Evolutionary conservation across 2,888 invertebrate genomes (phyloP), one percentile per base, ranked within the genome.

Genomic region (Brachynemurus nebulosus): DNA sequence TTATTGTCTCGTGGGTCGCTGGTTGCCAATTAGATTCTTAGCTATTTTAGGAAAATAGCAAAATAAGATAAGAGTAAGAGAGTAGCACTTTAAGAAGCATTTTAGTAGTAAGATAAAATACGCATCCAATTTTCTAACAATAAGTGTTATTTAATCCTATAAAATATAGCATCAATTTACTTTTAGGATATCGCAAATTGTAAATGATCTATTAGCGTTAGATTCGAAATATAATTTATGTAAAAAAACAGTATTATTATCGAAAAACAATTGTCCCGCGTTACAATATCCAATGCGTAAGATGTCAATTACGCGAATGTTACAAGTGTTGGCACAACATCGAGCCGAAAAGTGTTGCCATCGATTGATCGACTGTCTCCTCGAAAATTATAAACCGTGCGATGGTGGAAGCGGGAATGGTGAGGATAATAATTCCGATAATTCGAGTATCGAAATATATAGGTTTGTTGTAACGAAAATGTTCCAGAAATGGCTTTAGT

Each of bases 281-380:
- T 67, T 83, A 41, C 65, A 83, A 33, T 75, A 80, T 53, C 79
- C 81, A 41, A 68, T 80, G 12, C 78, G 80, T 59, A 75, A 76
- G 50, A 70, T 88, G 19, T 80, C 86, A 4, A 70, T 85, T 40
- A 79, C 80, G 1, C 75, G 76, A 59, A 71, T 88, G 47, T 67
- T 88, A 18, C 84, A 86, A 70, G 80, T 81, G 36, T 58, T 82
- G 49, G 74, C 80, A 0, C 75, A 75, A 54, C 76, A 78, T 52
- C 70, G 78, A 36, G 79, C 78, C 0, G 81, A 82, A 62, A 65
- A 74, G 21, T 78, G 78, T 55, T 80, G 80, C 53, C 77, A 79
- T 50, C 74, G 78, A 46, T 64, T 83, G n/a, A 79, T 81, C 38
- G 78, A 78, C 56, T 78, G 79, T 54, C 62, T 81, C 35, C 66